Base-by-base conservation (phyloP, 2,888 invertebrate genomes). In the Conistra vaccinii region DNA sequence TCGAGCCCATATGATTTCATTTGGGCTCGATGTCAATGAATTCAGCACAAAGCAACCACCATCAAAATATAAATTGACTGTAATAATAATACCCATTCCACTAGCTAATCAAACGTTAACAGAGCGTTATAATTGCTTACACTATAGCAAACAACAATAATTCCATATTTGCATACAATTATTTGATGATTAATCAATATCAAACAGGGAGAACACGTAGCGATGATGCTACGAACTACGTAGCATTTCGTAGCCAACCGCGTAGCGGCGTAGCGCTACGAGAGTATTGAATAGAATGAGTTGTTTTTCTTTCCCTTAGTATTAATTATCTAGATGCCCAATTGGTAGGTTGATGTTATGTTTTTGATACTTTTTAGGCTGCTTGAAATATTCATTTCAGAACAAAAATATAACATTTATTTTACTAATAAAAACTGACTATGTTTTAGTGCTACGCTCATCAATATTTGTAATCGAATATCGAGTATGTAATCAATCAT, bases 151-250 rank as follows among this genome's bases (percentile, higher is more conserved):
- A 80, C 78, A 85, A 69, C 65, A 78, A 68, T 79, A 53, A 83
- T 53, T 55, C 48, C 42, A 51, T 79, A 80, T 87, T 85, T 85
- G 84, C 80, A 66, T 74, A 67, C 53, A 51, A 55, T 78, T 60
- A 85, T 87, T 87, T 78, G 48, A 83, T 74, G 66, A 74, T 70
- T 65, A 87, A 87, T 85, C 76, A 86, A 80, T 75, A 76, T 76
- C 68, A 80, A 83, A 76, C 65, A 63, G 35, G 58, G 63, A 70
- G 71, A 42, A 53, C 32, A 17, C 58, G 76, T 74, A 83, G 68
- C 67, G 67, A 61, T 61, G 23, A 62, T 12, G 61, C 76, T 87
- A 76, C 76, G 65, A 66, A 58, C 69, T 68, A 29, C 72, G 77
- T 87, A 85, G 75, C 75, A 67, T 9, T 42, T 55, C 76, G 85